A percentile compares a stretch with the other conserved stretches of the same genome.
Conservation (phyloP, 1,140 invertebrate species). For the Diabrotica virgifera region DNA sequence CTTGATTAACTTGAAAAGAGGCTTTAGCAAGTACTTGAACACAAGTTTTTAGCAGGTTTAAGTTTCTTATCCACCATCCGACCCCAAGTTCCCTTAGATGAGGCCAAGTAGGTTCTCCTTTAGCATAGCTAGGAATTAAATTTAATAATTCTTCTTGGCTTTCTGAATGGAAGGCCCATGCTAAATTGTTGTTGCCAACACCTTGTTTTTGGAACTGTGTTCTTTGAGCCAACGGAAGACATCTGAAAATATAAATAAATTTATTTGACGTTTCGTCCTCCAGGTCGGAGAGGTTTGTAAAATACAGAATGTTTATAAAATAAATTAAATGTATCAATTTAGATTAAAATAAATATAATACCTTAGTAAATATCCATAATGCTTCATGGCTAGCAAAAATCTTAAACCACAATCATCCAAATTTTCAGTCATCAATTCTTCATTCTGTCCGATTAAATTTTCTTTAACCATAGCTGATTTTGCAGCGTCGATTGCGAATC, state of each 20-base stretch:
- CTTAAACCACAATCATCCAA: constrained; percentile 96
- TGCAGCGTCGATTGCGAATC: constrained; percentile 75
- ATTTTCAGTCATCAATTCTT: constrained; percentile 70
- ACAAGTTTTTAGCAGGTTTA: constrained; percentile 75
- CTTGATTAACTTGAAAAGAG: constrained; percentile 83
- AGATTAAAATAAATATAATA: constrained; percentile 1
- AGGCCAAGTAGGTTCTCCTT: constrained; percentile 84
- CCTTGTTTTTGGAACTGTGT: constrained; percentile 85
- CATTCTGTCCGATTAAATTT: constrained; percentile 62
- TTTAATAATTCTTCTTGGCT: constrained; percentile 93
- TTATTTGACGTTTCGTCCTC: too few relatives aligned
- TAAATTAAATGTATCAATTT: too few relatives aligned
- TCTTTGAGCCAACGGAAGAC: constrained; percentile 85
- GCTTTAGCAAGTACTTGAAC: constrained; percentile 94
- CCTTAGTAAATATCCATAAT: constrained; percentile 90
- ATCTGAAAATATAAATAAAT: constrained; percentile 50
- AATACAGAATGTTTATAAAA: too few relatives aligned
- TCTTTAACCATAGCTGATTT: constrained; percentile 70
- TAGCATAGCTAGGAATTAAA: constrained; percentile 84
- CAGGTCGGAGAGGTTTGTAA: too few relatives aligned
- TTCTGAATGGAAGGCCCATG: constrained; percentile 99
- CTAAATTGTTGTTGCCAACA: constrained; percentile 87
- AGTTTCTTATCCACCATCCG: constrained; percentile 95
- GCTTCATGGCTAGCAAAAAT: constrained; percentile 95
- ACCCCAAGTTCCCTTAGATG: constrained; percentile 89